Percentiles rank a stretch among this genome's conserved stretches.
phyloP scores from a whole-genome alignment of 2,888 invertebrate genomes.

The Polymixis flavicincta region DNA sequence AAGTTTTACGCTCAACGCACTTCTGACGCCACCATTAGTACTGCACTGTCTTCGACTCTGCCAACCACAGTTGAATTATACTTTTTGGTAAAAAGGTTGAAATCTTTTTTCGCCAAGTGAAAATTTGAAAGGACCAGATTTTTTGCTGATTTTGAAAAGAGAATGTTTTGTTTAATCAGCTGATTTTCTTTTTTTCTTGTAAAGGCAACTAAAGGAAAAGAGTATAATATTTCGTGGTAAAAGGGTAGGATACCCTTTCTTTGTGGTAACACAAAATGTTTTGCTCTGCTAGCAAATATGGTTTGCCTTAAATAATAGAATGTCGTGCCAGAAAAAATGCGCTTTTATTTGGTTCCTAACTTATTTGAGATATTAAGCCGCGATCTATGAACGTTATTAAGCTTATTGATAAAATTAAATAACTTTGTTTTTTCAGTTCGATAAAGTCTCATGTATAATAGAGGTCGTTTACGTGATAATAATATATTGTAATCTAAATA shows the following conservation, averaged over 20 bases:
- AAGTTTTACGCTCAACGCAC: not conserved
- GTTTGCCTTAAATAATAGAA: not conserved
- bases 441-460: no score
- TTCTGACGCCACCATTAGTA: no score
- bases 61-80: slow-evolving; percentile 52
- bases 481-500: no score
- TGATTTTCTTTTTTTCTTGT: slow-evolving; percentile 21
- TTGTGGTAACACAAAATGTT: slow-evolving; percentile 18
- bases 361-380: not conserved
- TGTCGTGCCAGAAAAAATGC: not conserved
- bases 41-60: not conserved
- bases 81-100: slow-evolving; percentile 26
- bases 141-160: slow-evolving; percentile 46
- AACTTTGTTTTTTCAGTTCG: no score
- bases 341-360: not conserved
- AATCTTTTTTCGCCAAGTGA: slow-evolving; percentile 16
- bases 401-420: not conserved
- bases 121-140: slow-evolving; percentile 25
- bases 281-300: slow-evolving; percentile 7
- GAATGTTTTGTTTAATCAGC: slow-evolving; percentile 39
- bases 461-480: not conserved
- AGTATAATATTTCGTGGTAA: slow-evolving; percentile 11
- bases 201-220: slow-evolving; percentile 18
- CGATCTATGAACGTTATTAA: not conserved
- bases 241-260: not conserved